Percentiles rank a stretch among this genome's conserved stretches.
Evolutionary conservation across 2,113 vertebrate genomes (phyloP).

Genomic region (Scomber scombrus): DNA sequence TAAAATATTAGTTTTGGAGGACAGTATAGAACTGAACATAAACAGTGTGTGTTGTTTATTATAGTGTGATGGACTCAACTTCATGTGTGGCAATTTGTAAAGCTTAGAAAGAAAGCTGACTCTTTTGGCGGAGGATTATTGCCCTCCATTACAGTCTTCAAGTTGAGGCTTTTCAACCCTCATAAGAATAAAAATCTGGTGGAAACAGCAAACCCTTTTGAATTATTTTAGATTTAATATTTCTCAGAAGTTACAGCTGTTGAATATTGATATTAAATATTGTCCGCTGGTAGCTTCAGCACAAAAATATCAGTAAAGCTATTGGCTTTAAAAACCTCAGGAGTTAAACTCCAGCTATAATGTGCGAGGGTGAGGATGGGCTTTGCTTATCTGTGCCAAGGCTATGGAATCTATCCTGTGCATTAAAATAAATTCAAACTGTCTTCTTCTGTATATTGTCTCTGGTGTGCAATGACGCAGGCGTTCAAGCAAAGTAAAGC

Average conservation of each 20-base stretch:
- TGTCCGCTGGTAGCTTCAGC: not conserved
- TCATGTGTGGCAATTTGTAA: no score
- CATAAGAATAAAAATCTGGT: no score
- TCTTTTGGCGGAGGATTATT: no score
- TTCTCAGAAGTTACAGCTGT: not conserved
- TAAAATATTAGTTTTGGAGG: no score
- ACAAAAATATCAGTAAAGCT: not conserved
- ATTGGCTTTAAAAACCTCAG: not conserved
- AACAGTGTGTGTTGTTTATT: no score
- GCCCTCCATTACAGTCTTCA: no score
- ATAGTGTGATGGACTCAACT: no score
- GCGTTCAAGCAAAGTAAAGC: slow-evolving; percentile 58
- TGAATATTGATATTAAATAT: not conserved
- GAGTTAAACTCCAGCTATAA: not conserved
- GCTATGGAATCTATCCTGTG: slow-evolving; percentile 18
- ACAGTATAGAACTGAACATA: no score
- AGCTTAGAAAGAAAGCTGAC: no score
- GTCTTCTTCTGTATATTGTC: slow-evolving; percentile 52
- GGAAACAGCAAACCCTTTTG: no score
- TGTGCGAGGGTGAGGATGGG: not conserved
- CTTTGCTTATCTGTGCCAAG: not conserved
- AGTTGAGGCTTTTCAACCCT: no score
- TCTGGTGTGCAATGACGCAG: slow-evolving; percentile 35
- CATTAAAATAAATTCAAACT: slow-evolving; percentile 37
- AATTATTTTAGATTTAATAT: not conserved